These are phyloP conservation scores for Pyrrhosoma nymphula DNA, from an alignment of 2,888 invertebrate genomes.

Conservation along the genomic window DNA sequence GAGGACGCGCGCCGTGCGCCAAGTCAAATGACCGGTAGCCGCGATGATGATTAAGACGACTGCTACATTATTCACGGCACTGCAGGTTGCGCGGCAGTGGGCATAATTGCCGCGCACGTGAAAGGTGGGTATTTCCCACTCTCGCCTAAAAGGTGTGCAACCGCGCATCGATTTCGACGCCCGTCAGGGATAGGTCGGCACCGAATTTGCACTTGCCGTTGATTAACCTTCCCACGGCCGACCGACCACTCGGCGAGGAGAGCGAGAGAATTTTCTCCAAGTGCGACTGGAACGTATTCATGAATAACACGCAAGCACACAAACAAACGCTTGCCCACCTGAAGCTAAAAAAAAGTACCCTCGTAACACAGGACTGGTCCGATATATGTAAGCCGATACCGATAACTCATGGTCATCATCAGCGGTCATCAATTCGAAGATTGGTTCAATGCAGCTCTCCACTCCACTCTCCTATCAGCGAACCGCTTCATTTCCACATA, in stretches of 20 bases:
- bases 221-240: neutral
- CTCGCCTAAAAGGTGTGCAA: neutral
- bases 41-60: neutral
- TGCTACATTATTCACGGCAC: neutral
- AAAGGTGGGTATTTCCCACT: constrained; percentile 4
- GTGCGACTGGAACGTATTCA: neutral
- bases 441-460: too few relatives aligned
- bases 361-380: too few relatives aligned
- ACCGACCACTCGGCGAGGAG: neutral
- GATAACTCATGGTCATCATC: too few relatives aligned
- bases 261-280: neutral
- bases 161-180: neutral
- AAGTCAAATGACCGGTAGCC: neutral
- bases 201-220: neutral
- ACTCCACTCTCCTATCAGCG: too few relatives aligned
- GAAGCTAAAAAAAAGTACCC: too few relatives aligned
- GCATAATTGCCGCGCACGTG: neutral
- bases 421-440: too few relatives aligned
- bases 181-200: neutral
- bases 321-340: too few relatives aligned
- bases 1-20: neutral
- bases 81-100: neutral
- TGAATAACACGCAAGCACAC: neutral
- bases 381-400: too few relatives aligned
- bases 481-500: too few relatives aligned